Conservation (phyloP, 1,140 invertebrate genomes). For the Mycetomoellerius zeteki region DNA sequence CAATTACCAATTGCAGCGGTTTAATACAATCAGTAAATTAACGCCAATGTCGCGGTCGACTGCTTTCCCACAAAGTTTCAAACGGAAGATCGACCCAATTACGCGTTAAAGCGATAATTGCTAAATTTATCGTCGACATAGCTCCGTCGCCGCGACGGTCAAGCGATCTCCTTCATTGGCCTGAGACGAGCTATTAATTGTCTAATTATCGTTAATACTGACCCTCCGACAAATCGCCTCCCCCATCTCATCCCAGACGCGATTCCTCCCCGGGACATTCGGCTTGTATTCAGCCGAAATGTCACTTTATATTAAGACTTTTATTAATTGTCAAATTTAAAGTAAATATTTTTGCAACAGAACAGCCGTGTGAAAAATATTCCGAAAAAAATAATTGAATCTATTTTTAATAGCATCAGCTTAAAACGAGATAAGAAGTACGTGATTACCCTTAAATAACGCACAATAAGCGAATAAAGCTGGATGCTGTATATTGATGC, state of each 20-base stretch:
- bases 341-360: not conserved
- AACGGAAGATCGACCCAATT: constrained; percentile 79
- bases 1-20: constrained; percentile 79
- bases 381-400: not conserved
- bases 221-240: constrained; percentile 51
- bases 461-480: not conserved
- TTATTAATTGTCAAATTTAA: constrained; percentile 4
- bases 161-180: constrained; percentile 75
- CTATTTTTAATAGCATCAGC: not conserved
- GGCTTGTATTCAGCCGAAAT: not conserved
- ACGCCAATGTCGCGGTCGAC: constrained; percentile 82
- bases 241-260: not conserved
- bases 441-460: not conserved
- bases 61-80: constrained; percentile 83
- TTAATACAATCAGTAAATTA: constrained; percentile 83
- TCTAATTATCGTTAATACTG: constrained; percentile 79
- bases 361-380: not conserved
- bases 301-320: constrained; percentile 16
- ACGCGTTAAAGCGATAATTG: constrained; percentile 83
- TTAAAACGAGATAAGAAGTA: not conserved
- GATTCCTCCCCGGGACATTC: constrained; percentile 25
- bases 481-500: not conserved
- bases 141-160: constrained; percentile 58
- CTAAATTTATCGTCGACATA: constrained; percentile 80
- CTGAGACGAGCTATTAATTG: constrained; percentile 79